Base-by-base conservation (phyloP, 2,888 invertebrate genomes). In the Coleophora deauratella region DNA sequence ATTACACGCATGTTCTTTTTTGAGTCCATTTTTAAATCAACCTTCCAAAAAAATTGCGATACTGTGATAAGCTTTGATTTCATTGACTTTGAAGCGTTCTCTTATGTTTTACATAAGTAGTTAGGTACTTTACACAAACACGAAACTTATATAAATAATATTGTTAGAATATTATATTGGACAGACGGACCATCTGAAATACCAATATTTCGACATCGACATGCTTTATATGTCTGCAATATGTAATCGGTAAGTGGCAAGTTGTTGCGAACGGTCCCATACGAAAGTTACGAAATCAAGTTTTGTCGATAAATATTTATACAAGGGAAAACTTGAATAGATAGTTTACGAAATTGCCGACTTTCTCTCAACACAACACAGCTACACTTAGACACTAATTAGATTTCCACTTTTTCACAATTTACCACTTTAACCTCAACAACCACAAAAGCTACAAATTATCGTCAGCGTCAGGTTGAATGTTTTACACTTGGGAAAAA, bases 341-440 rank as follows among this genome's bases (percentile, higher is more conserved):
- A 6, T 21, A 21, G 21, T 21, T 53, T 54, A 57, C 50, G 56
- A 57, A 60, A 65, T 69, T 65, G 50, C 59, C 51, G 42, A 71
- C 79, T 80, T 79, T 79, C 79, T 72, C 72, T 68, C 52, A 46
- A 55, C 21, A 32, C 34, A 3, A 38, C 44, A 37, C 40, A 36
- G 47, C 44, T 44, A 52, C 51, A 59, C 66, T 68, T 56, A 53
- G 53, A 31, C 14, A 40, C 40, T 33, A 47, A 40, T 38, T 42
- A 45, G 44, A 48, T 38, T 47, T 50, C 43, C 48, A 48, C 45
- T 52, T 47, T 47, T 41, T 36, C 44, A 45, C 39, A 38, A 21
- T 21, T 21, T 21, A 36, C 35, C 37, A 43, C 30, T n/a, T 9
- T 31, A 4, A 31, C 9, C 3, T 9, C 31, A 10, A 31, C 31